Percentiles rank a stretch among this genome's conserved stretches.
phyloP scores from a whole-genome alignment of 2,113 vertebrate species.

The Hippocampus guttulatus region DNA sequence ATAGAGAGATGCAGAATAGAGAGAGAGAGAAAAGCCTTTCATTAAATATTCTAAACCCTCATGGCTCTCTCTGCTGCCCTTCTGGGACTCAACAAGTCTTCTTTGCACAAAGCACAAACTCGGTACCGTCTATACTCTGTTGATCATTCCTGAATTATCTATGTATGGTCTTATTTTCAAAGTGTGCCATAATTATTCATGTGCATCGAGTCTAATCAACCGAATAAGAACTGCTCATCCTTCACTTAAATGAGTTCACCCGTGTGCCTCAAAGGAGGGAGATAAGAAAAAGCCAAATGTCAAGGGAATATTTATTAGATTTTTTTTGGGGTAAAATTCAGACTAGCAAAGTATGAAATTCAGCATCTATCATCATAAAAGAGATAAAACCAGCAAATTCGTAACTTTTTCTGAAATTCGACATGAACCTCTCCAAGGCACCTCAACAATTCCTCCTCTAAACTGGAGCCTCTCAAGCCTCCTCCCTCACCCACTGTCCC shows the following conservation, averaged over 20 bases:
- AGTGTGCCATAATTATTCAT: constrained; percentile 39
- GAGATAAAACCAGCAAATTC: neutral
- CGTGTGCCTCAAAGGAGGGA: neutral
- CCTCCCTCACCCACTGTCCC: no score
- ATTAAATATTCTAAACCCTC: constrained; percentile 16
- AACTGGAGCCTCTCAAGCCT: constrained; percentile 20
- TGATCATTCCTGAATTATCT: constrained; percentile 28
- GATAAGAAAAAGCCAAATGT: neutral
- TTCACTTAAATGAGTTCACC: constrained; percentile 17
- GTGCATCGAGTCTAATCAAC: constrained; percentile 17
- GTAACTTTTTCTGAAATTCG: constrained; percentile 11
- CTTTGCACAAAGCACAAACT: constrained; percentile 4
- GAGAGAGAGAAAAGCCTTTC: neutral
- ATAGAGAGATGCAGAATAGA: neutral
- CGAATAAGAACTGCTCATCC: constrained; percentile 24
- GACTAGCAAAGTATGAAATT: neutral
- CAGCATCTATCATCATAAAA: neutral
- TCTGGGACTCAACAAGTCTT: constrained; percentile 34
- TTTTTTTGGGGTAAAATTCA: neutral
- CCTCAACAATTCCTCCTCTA: constrained; percentile 13
- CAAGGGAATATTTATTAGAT: neutral
- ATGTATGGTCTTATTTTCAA: constrained; percentile 27
- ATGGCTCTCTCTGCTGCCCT: constrained; percentile 18
- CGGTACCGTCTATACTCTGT: neutral
- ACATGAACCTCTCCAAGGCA: neutral